These are phyloP conservation scores for Dolichotis patagonum DNA, from an alignment of 2,113 vertebrate species.

Conservation along the genomic window DNA sequence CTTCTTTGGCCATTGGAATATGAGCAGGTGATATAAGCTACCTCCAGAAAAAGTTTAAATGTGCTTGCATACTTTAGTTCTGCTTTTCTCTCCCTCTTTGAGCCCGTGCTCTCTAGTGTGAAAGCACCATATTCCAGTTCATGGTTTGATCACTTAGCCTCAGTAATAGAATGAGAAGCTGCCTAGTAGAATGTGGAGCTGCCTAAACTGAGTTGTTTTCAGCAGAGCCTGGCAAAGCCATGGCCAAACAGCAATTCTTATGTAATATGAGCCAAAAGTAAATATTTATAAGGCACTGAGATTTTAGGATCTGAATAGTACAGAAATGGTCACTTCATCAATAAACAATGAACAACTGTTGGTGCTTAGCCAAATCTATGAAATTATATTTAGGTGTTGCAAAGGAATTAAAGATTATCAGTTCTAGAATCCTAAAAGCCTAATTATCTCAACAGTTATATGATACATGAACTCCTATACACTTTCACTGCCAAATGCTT, in stretches of 20 bases:
- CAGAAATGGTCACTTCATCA: neutral
- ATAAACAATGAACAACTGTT: neutral
- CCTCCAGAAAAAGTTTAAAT: neutral
- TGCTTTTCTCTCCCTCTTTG: neutral
- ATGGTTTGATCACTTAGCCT: neutral
- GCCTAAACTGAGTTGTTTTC: neutral
- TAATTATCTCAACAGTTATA: neutral
- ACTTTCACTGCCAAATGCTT: neutral
- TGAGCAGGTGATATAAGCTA: neutral
- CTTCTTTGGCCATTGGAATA: conserved; percentile 25
- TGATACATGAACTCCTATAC: neutral
- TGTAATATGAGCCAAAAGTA: neutral
- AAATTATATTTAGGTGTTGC: neutral
- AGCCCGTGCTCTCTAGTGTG: neutral
- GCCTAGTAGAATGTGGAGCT: fast-evolving
- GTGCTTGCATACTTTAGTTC: neutral
- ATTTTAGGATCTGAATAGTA: neutral
- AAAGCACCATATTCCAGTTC: neutral
- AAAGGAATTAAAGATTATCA: neutral
- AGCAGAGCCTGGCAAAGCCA: neutral
- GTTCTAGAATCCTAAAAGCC: neutral
- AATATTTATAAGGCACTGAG: neutral
- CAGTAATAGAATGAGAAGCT: neutral
- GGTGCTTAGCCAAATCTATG: neutral
- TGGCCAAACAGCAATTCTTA: neutral